Evolutionary conservation across 2,113 vertebrate species (phyloP).

Genomic region (Bagarius yarrelli): DNA sequence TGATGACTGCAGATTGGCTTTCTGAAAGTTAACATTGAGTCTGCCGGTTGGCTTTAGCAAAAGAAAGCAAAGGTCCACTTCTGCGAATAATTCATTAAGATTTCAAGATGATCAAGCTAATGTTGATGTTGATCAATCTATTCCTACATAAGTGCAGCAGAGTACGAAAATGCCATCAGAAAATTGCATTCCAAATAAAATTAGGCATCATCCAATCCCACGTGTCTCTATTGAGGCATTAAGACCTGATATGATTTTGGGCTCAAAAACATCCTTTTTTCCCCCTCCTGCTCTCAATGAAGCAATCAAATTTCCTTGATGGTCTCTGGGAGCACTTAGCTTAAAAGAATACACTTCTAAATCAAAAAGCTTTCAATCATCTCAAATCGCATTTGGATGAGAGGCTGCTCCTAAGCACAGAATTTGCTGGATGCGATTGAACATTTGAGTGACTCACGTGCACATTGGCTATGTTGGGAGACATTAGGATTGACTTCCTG

Average conservation of each 20-base stretch:
- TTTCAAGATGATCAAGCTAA: conserved; percentile 86
- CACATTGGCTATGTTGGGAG: conserved; percentile 83
- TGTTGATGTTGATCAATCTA: conserved; percentile 93
- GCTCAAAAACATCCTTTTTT: conserved; percentile 82
- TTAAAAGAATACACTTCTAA: conserved; percentile 99
- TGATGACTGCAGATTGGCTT: conserved; percentile 35
- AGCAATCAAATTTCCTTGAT: conserved; percentile 98
- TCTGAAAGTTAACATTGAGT: conserved; percentile 68
- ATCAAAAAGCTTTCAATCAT: conserved; percentile 99
- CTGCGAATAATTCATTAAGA: conserved; percentile 95
- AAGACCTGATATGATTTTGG: conserved; percentile 98
- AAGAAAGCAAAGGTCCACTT: conserved; percentile 72
- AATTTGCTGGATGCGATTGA: conserved; percentile 85
- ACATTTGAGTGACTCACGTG: conserved; percentile 84
- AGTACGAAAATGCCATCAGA: conserved; percentile 93
- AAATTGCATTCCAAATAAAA: conserved; percentile 99
- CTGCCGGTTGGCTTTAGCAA: conserved; percentile 67
- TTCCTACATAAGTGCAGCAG: conserved; percentile 78
- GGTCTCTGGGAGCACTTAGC: conserved; percentile 98
- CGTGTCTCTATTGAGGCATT: conserved; percentile 97
- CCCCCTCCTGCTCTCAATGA: conserved; percentile 75
- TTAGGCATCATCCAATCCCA: conserved; percentile 94
- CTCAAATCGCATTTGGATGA: conserved; percentile 93
- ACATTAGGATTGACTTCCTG: conserved; percentile 84
- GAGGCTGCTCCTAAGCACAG: conserved; percentile 81